phyloP scores from a whole-genome alignment of 2,113 vertebrate species.

The Phalacrocorax pelagicus region DNA sequence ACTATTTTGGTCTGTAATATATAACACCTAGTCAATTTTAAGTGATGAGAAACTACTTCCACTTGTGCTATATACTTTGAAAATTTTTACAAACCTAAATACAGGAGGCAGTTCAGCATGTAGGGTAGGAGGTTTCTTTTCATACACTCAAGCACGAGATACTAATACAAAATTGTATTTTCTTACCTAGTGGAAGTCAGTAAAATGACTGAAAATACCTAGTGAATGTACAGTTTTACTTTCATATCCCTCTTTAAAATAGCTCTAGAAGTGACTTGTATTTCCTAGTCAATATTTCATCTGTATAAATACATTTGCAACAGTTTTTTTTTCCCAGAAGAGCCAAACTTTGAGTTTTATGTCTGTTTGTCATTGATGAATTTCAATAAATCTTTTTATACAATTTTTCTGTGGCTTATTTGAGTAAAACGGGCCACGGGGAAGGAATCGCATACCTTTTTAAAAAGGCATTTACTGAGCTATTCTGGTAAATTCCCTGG shows the following conservation, averaged over 20 bases:
- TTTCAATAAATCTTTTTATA: constrained; percentile 97
- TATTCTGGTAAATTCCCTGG: background rate
- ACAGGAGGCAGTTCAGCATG: constrained; percentile 56
- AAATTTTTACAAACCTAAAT: constrained; percentile 64
- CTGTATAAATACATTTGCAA: constrained; percentile 78
- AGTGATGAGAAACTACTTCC: constrained; percentile 66
- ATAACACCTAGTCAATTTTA: constrained; percentile 46
- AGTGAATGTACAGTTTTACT: constrained; percentile 77
- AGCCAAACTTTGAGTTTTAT: constrained; percentile 85
- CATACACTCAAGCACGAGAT: constrained; percentile 73
- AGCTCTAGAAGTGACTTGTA: constrained; percentile 70
- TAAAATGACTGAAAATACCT: constrained; percentile 72
- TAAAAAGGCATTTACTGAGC: background rate
- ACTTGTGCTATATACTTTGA: constrained; percentile 58
- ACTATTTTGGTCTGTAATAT: constrained; percentile 80
- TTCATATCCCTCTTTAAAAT: constrained; percentile 68
- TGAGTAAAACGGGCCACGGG: constrained; percentile 57
- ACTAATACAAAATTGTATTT: constrained; percentile 79
- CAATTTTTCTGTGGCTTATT: constrained; percentile 78
- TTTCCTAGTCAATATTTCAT: constrained; percentile 67
- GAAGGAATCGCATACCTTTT: background rate
- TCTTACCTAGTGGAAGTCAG: constrained; percentile 78
- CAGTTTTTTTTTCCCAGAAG: constrained; percentile 73
- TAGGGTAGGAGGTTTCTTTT: constrained; percentile 64
- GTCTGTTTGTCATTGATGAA: constrained; percentile 87